A percentile compares a stretch with the other conserved stretches of the same genome.
phyloP scores from a whole-genome alignment of 2,113 vertebrate species.

The Leuciscus idus region DNA sequence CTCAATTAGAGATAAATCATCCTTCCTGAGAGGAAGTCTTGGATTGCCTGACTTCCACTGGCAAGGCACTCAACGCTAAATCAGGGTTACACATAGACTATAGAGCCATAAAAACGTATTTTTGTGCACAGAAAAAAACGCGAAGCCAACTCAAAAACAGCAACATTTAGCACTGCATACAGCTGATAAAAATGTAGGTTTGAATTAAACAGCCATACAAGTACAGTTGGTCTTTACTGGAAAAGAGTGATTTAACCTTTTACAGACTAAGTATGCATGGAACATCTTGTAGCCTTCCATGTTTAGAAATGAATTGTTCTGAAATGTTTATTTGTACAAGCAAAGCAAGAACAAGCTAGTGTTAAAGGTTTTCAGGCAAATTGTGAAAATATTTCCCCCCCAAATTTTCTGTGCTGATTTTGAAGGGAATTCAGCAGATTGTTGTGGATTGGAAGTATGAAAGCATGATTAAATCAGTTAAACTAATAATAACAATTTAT shows the following conservation, averaged over 20 bases:
- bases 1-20: slow-evolving; percentile 51
- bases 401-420: not conserved
- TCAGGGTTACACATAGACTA: slow-evolving; percentile 14
- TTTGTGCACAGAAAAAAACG: not conserved
- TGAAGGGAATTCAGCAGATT: not conserved
- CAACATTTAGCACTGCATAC: not conserved
- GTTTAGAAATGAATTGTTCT: not conserved
- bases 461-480: not conserved
- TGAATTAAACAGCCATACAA: not conserved
- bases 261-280: not conserved
- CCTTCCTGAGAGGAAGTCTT: slow-evolving; percentile 30
- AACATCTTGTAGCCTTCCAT: not conserved
- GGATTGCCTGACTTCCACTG: slow-evolving; percentile 48
- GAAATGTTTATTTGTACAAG: not conserved
- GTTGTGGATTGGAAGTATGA: not conserved
- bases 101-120: not conserved
- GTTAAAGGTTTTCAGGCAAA: not conserved
- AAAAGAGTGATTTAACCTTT: not conserved
- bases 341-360: not conserved
- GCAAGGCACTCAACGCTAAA: slow-evolving; percentile 58
- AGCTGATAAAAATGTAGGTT: not conserved
- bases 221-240: not conserved
- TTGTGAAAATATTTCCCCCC: not conserved
- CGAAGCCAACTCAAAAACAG: not conserved
- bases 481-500: not conserved